Base-by-base conservation (phyloP, 2,888 invertebrate species). In the Microctonus aethiopoides region DNA sequence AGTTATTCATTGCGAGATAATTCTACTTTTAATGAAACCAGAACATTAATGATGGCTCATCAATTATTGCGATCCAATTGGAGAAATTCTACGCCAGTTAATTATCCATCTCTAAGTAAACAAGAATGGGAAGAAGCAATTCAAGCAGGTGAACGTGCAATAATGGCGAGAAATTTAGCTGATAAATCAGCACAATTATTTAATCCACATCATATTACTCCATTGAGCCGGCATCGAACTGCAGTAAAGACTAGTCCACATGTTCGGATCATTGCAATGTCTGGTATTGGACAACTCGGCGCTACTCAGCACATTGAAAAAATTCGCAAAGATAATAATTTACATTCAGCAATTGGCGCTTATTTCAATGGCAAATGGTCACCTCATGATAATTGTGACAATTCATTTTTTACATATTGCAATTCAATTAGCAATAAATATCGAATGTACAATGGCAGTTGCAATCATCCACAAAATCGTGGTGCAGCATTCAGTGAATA, bases 401-500 rank as follows among this genome's bases (percentile, higher is more conserved):
- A 76, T 76, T 79, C 76, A 76, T 26, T 61, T 65, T 26, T 74
- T 22, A 80, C 79, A 39, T 71, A 64, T 22, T 84, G 82, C 56
- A 65, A 59, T 46, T 46, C 16, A 34, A 20, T 54, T 0, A 66
- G 63, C 20, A 20, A 20, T 29, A 60, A 61, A 29, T 59, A 32
- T 29, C 10, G 95, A 20, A 89, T 89, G 0, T 88, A 90, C 41
- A 92, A 94, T 77, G 96, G 95, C 0, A 90, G 90, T 2, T 96
- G 96, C 83, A 96, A 96, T 82, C 87, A 93, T 75, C 91, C 92
- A 0, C 83, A 88, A n/a, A 86, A 87, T 2, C 93, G 90, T 89
- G 96, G 96, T 0, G 91, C 92, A 0, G 90, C 93, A 0, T 91
- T 92, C 82, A 91, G 89, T n/a, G 92, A 94, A 0, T 95, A 93